Evolutionary conservation across 2,113 vertebrate species (phyloP), one percentile per base, ranked within the genome.

Genomic region (Cairina moschata): DNA sequence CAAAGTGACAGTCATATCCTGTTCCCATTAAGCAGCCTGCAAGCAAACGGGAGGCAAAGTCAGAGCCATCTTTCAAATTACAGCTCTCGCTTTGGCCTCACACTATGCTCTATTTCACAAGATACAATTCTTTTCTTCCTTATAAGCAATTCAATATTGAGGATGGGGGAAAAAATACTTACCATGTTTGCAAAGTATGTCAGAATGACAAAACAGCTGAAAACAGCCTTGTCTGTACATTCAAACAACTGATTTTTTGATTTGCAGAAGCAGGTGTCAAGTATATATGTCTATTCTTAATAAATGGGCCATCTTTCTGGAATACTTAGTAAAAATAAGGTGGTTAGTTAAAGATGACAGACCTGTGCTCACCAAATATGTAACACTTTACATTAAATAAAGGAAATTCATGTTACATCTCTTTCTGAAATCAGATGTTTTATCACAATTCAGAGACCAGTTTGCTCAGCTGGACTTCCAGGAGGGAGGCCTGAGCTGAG

Each of bases 371-470:
- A 68, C 71, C 44, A 56, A 82, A 28, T 31, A 31, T 1, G 1
- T 31, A 82, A 31, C 10, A 23, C 13, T 36, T 82, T 40, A 40
- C 54, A 52, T 17, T 13, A 58, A 46, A 72, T 29, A 38, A 90
- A 72, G n/a, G 38, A 78, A 81, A 55, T n/a, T 34, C 31, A 52
- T 55, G 20, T 46, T 50, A n/a, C 17, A 26, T n/a, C 25, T 62
- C 13, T 16, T 46, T 22, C 42, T 6, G 3, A 36, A 83, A 40
- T 79, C 6, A 44, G 69, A 20, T 38, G 5, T 93, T 82, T 85
- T 59, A 42, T n/a, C 17, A 17, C 0, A 1, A 63, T 72, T 78
- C 0, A 0, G 46, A 74, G 38, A 38, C 22, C 34, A 10, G 2
- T 79, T 78, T 78, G 25, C 68, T 80, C 78, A 68, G 17, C 20